Percentiles rank a stretch among this genome's conserved stretches.
These are phyloP conservation scores for Cochlearius cochlearius DNA, from an alignment of 2,113 vertebrate genomes.

Conservation along the genomic window DNA sequence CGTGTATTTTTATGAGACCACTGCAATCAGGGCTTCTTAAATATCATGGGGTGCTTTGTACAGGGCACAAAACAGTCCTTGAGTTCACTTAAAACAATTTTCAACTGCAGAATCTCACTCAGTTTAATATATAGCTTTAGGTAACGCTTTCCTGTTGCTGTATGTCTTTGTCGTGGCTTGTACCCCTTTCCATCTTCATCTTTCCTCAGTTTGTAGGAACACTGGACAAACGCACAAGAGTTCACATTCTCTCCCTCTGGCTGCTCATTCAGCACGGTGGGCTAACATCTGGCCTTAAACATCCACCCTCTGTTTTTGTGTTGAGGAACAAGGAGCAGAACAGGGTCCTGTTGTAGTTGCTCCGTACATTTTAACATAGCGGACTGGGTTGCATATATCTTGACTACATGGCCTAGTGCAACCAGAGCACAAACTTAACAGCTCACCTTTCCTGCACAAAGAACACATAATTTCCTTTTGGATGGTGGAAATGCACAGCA, in stretches of 20 bases:
- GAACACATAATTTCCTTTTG: not conserved
- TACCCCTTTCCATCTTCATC: not conserved
- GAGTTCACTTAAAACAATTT: not conserved
- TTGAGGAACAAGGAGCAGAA: not conserved
- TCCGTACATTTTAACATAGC: not conserved
- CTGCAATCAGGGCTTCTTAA: not conserved
- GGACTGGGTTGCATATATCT: not conserved
- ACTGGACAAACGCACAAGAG: not conserved
- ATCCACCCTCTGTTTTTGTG: not conserved
- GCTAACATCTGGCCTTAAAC: not conserved
- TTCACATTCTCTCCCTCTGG: not conserved
- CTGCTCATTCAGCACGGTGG: not conserved
- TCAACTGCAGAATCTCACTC: not conserved
- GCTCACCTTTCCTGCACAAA: not conserved
- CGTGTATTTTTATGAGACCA: not conserved
- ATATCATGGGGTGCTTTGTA: not conserved
- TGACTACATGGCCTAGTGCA: not conserved
- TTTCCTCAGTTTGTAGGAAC: not conserved
- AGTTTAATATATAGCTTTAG: not conserved
- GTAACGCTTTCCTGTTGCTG: not conserved
- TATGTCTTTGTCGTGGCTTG: not conserved
- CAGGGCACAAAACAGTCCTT: not conserved
- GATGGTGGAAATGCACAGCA: not conserved
- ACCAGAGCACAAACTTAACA: not conserved
- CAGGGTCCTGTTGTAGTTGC: not conserved